Evolutionary conservation across 2,113 vertebrate genomes (phyloP).

Genomic region (Spilogale gracilis): DNA sequence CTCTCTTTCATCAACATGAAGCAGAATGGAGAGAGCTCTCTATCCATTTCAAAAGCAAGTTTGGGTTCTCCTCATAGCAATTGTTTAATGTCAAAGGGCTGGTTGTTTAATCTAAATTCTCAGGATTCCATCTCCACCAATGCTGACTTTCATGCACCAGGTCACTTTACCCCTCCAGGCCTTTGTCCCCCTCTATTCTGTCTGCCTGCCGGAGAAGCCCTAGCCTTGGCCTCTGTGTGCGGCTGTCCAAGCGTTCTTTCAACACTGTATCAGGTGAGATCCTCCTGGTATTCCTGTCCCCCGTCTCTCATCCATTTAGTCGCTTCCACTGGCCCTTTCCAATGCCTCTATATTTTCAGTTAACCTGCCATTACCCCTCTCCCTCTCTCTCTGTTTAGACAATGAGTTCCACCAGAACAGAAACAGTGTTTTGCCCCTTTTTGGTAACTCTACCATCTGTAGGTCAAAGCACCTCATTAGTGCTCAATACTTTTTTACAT

Average conservation of each 20-base stretch:
- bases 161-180: not conserved
- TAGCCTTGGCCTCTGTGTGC: not conserved
- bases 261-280: not conserved
- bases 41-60: not conserved
- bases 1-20: not conserved
- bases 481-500: not conserved
- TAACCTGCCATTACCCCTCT: not conserved
- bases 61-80: constrained; percentile 42
- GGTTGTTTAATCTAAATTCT: not conserved
- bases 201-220: not conserved
- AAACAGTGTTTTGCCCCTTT: not conserved
- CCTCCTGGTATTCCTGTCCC: not conserved
- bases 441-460: not conserved
- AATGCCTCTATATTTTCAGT: not conserved
- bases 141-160: not conserved
- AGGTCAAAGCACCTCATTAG: not conserved
- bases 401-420: not conserved
- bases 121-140: not conserved
- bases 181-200: not conserved
- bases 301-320: not conserved
- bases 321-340: not conserved
- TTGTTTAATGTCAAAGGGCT: constrained; percentile 22
- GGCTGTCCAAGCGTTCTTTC: not conserved
- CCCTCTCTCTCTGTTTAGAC: not conserved
- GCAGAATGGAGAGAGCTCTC: not conserved